These are phyloP conservation scores for Lasioglossum zephyrum DNA, from an alignment of 2,888 invertebrate species.

Conservation along the genomic window DNA sequence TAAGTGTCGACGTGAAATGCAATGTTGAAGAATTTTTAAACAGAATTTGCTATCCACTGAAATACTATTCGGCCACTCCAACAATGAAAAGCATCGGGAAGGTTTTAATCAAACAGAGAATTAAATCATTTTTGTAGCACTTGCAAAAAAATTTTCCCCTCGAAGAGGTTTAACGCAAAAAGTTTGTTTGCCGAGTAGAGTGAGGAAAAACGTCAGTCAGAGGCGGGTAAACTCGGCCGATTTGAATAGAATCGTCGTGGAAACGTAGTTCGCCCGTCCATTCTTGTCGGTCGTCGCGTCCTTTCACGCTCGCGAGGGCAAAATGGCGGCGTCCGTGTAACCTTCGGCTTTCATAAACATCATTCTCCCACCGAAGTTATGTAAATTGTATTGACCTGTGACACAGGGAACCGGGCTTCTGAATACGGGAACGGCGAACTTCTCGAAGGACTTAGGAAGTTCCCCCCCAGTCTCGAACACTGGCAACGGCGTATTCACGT, in stretches of 20 bases:
- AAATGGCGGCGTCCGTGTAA: slow-evolving; percentile 18
- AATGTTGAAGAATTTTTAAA: too few species aligned
- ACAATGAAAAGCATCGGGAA: too few species aligned
- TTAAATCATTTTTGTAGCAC: background rate
- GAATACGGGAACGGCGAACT: background rate
- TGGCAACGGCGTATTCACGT: slow-evolving; percentile 9
- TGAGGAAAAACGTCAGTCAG: background rate
- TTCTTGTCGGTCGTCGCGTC: background rate
- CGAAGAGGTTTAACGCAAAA: background rate
- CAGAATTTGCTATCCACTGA: too few species aligned
- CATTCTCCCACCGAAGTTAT: slow-evolving; percentile 4
- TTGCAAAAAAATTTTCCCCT: background rate
- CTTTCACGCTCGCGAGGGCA: slow-evolving; percentile 4
- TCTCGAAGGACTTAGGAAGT: slow-evolving; percentile 20
- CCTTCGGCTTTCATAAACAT: slow-evolving; percentile 18
- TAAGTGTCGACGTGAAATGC: background rate
- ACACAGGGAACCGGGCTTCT: background rate
- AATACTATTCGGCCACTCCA: too few species aligned
- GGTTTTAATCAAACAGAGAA: background rate
- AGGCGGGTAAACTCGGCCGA: background rate
- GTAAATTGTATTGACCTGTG: slow-evolving; percentile 10
- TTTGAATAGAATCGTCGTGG: background rate
- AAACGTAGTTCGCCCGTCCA: background rate
- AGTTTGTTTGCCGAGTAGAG: background rate
- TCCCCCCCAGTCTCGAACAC: background rate